Evolutionary conservation across 2,888 invertebrate genomes (phyloP).

Genomic region (Abscondita cerata): DNA sequence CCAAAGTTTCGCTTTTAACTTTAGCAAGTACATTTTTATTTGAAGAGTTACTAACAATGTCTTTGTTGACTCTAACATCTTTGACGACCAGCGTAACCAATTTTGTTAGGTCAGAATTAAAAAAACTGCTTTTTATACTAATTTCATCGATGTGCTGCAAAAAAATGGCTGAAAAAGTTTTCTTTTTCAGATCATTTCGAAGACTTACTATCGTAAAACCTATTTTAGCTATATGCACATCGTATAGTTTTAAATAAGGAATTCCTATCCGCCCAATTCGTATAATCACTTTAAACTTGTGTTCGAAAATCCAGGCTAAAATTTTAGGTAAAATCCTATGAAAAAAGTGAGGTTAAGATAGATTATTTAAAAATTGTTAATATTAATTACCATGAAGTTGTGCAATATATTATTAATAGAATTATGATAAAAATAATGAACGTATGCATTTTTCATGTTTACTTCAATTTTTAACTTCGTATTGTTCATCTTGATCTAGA

Average conservation of each 20-base stretch:
- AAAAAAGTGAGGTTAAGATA: conserved; percentile 29
- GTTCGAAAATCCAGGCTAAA: conserved; percentile 80
- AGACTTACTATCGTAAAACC: conserved; percentile 60
- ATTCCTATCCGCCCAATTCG: conserved; percentile 84
- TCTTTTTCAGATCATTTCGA: too few relatives aligned
- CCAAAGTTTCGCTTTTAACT: conserved; percentile 56
- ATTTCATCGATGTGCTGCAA: conserved; percentile 84
- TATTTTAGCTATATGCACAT: conserved; percentile 82
- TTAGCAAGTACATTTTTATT: conserved; percentile 21
- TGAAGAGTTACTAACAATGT: conserved; percentile 58
- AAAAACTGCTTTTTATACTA: conserved; percentile 84
- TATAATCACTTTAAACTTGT: conserved; percentile 79
- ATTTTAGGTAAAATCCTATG: conserved; percentile 78
- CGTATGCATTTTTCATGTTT: conserved; percentile 53
- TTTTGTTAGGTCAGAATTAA: conserved; percentile 88
- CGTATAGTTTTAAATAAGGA: conserved; percentile 78
- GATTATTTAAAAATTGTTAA: background rate
- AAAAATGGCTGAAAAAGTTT: too few relatives aligned
- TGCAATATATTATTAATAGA: conserved; percentile 63
- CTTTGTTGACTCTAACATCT: conserved; percentile 82
- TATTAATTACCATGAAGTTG: conserved; percentile 57
- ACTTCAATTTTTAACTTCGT: conserved; percentile 11
- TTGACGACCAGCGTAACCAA: conserved; percentile 81
- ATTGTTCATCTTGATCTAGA: too few relatives aligned
- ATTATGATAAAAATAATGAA: conserved; percentile 54